phyloP scores from a whole-genome alignment of 2,888 invertebrate species.

The Hirtodrosophila cameraria region DNA sequence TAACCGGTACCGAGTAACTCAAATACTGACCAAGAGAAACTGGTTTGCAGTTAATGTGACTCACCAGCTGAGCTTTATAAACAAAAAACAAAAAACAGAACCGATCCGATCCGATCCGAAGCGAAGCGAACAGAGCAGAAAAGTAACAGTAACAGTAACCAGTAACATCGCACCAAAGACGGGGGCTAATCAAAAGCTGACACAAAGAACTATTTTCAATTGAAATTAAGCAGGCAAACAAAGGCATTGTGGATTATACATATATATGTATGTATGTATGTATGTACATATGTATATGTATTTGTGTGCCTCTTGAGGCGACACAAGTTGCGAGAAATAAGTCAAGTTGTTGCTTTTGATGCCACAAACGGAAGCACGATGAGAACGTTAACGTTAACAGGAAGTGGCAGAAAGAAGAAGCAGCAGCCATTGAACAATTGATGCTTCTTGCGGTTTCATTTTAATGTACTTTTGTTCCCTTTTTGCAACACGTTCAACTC shows the following conservation, averaged over 20 bases:
- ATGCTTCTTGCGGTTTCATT: slow-evolving; percentile 11
- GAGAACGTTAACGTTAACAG: slow-evolving; percentile 17
- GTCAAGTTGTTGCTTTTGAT: slow-evolving; percentile 46
- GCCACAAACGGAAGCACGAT: slow-evolving; percentile 22
- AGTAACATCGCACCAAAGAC: slow-evolving; percentile 6
- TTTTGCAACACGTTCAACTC: too few relatives aligned
- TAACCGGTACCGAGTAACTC: slow-evolving; percentile 41
- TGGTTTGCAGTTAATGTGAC: slow-evolving; percentile 63
- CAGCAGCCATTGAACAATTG: not conserved
- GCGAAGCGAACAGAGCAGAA: too few relatives aligned
- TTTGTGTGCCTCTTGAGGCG: not conserved
- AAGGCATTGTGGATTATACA: not conserved
- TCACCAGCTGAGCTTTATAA: slow-evolving; percentile 60
- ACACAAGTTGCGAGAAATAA: slow-evolving; percentile 25
- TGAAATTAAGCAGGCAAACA: slow-evolving; percentile 46
- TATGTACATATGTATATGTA: not conserved
- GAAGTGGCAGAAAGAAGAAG: slow-evolving; percentile 18
- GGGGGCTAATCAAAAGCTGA: slow-evolving; percentile 61
- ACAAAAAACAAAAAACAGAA: too few relatives aligned
- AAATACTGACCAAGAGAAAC: slow-evolving; percentile 45
- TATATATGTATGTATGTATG: not conserved
- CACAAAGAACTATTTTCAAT: slow-evolving; percentile 67
- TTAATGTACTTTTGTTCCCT: not conserved
- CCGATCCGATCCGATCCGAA: too few relatives aligned
- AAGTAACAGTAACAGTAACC: too few relatives aligned